Base-by-base conservation (phyloP, 1,140 invertebrate species). In the Sarcophaga bullata region DNA sequence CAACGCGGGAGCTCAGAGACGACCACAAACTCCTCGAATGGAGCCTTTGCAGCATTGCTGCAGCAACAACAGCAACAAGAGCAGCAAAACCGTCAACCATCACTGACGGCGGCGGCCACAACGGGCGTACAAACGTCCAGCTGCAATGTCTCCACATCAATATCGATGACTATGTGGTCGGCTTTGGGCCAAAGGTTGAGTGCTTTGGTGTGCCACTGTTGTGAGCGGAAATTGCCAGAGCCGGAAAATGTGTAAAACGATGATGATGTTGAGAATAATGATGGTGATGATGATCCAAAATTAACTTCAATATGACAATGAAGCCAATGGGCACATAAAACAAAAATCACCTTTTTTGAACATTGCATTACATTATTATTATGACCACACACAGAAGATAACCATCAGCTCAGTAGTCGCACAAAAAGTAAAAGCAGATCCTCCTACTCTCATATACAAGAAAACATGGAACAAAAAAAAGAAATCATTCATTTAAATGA, bases 131-230 rank as follows among this genome's bases (percentile, higher is more conserved):
- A 86, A 15, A 85, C 82, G 25, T 87, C 86, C 83, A 88, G 87
- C 82, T 88, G 86, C 46, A 87, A 90, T 84, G 86, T 87, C n/a
- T 88, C 87, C 25, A 87, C 87, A 47, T 87, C 87, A 62, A 89
- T 89, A 84, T 88, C 89, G 54, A 85, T 87, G 82, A 89, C 85
- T 15, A 86, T 89, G 10, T 90, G 88, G 88, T 87, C 89, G 80
- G 86, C 86, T 50, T 85, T 90, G 73, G 88, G 88, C 17, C 86
- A 90, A 73, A 86, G 88, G 8, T 82, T 90, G 48, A 90, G 88
- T 82, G 86, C 87, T n/a, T 86, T 90, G 80, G 86, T 89, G 52
- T 90, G 89, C 47, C 86, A 90, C 85, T 90, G 89, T 84, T 90
- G 89, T 84, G 89, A 90, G 81, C 86, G 86, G 15, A 90, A 90